Conservation (phyloP, 1,140 invertebrate species). For the Drosophila carrolli region DNA sequence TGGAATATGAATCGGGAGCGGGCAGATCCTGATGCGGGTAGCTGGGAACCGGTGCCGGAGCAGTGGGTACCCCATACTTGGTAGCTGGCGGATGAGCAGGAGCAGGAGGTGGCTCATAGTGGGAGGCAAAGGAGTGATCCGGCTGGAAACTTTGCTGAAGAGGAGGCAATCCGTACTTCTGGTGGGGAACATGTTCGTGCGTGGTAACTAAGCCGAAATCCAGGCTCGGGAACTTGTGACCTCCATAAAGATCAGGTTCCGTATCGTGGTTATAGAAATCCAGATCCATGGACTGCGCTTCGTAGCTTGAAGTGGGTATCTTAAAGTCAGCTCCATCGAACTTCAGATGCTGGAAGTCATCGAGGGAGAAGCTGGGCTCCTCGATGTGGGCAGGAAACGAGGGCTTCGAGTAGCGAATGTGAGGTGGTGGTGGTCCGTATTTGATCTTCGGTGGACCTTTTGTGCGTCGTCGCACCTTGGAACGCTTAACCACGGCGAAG, state of each 20-base stretch:
- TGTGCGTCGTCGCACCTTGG: conserved; percentile 54
- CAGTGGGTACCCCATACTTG: conserved; percentile 40
- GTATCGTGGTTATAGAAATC: conserved; percentile 67
- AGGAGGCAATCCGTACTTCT: conserved; percentile 66
- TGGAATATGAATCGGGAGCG: conserved; percentile 48
- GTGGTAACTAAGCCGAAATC: conserved; percentile 40
- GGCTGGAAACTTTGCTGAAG: conserved; percentile 47
- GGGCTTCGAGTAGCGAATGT: conserved; percentile 48
- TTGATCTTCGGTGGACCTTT: conserved; percentile 66
- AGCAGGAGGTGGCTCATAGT: conserved; percentile 53
- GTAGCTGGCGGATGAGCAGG: conserved; percentile 29
- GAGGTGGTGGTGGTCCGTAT: conserved; percentile 56
- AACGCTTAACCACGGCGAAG: conserved; percentile 25
- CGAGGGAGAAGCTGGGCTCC: conserved; percentile 58
- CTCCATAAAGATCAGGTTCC: conserved; percentile 58
- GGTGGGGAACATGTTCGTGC: conserved; percentile 56
- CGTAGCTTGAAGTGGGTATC: conserved; percentile 69
- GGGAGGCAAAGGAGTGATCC: conserved; percentile 42
- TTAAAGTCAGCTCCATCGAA: conserved; percentile 70
- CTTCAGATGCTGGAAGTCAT: conserved; percentile 74
- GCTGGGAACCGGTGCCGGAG: conserved; percentile 32
- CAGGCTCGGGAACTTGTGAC: conserved; percentile 62
- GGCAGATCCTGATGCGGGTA: conserved; percentile 32
- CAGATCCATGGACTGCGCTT: conserved; percentile 76
- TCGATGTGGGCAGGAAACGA: conserved; percentile 44